phyloP scores from a whole-genome alignment of 2,888 invertebrate species.

The Torymus texanus region DNA sequence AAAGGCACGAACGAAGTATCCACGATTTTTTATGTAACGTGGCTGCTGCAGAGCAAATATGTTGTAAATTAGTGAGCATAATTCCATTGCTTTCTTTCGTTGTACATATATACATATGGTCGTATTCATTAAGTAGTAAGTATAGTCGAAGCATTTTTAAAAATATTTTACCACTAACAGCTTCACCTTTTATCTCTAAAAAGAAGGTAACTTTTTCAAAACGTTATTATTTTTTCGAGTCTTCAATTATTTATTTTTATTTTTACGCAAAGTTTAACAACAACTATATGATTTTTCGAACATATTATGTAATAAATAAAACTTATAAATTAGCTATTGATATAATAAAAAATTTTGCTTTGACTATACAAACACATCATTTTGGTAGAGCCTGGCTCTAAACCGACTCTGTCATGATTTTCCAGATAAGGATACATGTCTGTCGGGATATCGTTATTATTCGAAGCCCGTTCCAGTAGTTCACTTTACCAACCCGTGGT shows the following conservation, averaged over 20 bases:
- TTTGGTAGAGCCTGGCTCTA: constrained; percentile 25
- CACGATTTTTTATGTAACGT: not conserved
- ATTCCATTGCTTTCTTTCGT: constrained; percentile 28
- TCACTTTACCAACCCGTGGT: constrained; percentile 74
- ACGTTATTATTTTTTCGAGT: no score
- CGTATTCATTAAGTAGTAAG: constrained; percentile 23
- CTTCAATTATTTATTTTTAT: no score
- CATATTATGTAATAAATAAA: no score
- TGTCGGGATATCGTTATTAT: constrained; percentile 73
- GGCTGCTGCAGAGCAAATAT: not conserved
- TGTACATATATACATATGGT: constrained; percentile 13
- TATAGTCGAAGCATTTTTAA: constrained; percentile 24
- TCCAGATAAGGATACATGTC: constrained; percentile 65
- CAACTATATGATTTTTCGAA: no score
- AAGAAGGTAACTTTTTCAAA: no score
- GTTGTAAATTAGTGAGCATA: not conserved
- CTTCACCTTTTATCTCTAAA: no score
- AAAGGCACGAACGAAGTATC: not conserved
- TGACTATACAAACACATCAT: constrained; percentile 28
- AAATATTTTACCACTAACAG: no score
- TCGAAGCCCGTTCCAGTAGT: constrained; percentile 74
- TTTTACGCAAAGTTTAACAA: no score
- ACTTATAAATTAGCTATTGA: no score
- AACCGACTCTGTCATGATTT: constrained; percentile 61
- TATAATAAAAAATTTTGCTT: constrained; percentile 18